Evolutionary conservation across 1,140 invertebrate species (phyloP).

Genomic region (Lithobius niger): DNA sequence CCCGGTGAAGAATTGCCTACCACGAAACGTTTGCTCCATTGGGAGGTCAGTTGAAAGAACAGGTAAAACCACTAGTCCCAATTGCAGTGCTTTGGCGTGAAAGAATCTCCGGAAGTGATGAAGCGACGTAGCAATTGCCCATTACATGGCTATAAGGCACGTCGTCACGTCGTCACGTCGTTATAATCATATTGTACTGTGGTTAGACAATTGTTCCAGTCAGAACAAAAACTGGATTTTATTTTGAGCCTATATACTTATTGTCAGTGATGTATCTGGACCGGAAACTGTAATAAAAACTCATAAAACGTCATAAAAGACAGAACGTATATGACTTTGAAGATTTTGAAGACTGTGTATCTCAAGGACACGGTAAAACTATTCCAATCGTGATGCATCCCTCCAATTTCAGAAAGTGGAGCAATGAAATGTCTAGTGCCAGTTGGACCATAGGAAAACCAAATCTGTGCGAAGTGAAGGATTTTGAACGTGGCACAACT

Average conservation of each 20-base stretch:
- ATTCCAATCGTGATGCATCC: not conserved
- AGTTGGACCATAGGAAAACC: not conserved
- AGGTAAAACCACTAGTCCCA: not conserved
- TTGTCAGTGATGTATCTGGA: conserved; percentile 20
- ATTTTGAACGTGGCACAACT: not conserved
- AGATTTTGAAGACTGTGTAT: conserved; percentile 20
- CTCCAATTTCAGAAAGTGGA: not conserved
- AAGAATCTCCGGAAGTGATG: not conserved
- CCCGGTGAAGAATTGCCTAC: not conserved
- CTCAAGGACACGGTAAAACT: not conserved
- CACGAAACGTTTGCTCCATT: not conserved
- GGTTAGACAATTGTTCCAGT: not conserved
- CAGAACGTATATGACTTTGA: conserved; percentile 24
- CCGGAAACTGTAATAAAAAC: conserved; percentile 11
- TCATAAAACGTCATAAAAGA: conserved; percentile 16
- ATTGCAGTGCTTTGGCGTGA: not conserved
- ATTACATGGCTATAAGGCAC: not conserved
- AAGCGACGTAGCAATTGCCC: not conserved
- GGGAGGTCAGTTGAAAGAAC: not conserved
- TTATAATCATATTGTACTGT: not conserved
- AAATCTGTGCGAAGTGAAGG: not conserved
- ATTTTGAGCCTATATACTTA: conserved; percentile 9
- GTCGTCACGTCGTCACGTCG: not conserved
- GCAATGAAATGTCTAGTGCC: not conserved
- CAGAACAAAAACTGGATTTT: conserved; percentile 11